phyloP scores from a whole-genome alignment of 2,888 invertebrate genomes.

The Caenorhabditis angaria region DNA sequence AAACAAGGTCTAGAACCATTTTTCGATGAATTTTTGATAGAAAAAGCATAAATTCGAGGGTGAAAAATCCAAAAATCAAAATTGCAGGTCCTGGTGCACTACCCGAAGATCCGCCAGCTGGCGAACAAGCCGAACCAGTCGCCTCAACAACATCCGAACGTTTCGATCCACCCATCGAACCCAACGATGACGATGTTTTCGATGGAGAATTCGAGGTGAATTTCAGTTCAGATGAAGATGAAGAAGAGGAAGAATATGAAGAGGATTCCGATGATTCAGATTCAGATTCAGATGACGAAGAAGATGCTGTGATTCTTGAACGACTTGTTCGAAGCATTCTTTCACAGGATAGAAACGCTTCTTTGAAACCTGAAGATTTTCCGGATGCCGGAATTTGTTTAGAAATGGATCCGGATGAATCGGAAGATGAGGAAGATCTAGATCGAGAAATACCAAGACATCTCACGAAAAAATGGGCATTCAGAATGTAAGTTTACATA shows the following conservation, averaged over 20 bases:
- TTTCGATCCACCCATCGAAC: not conserved
- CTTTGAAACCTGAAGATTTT: not conserved
- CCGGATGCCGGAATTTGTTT: too few species aligned
- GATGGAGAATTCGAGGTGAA: too few species aligned
- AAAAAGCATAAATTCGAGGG: too few species aligned
- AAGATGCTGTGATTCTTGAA: not conserved
- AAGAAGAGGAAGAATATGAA: not conserved
- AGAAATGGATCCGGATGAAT: not conserved
- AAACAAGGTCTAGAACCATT: too few species aligned
- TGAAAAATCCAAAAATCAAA: not conserved
- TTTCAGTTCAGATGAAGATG: slow-evolving; percentile 3
- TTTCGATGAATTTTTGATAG: too few species aligned
- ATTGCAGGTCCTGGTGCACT: not conserved
- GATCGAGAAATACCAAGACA: not conserved
- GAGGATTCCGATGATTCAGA: not conserved
- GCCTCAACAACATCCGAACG: not conserved
- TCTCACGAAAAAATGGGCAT: not conserved
- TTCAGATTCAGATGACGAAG: too few species aligned
- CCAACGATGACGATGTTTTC: not conserved
- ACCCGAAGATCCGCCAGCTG: not conserved
- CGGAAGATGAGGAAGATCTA: not conserved
- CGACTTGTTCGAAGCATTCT: too few species aligned
- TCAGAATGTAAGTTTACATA: not conserved
- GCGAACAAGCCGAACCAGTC: not conserved
- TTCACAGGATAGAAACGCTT: too few species aligned